phyloP scores from a whole-genome alignment of 2,888 invertebrate species.

The Ramazzottius varieornatus region DNA sequence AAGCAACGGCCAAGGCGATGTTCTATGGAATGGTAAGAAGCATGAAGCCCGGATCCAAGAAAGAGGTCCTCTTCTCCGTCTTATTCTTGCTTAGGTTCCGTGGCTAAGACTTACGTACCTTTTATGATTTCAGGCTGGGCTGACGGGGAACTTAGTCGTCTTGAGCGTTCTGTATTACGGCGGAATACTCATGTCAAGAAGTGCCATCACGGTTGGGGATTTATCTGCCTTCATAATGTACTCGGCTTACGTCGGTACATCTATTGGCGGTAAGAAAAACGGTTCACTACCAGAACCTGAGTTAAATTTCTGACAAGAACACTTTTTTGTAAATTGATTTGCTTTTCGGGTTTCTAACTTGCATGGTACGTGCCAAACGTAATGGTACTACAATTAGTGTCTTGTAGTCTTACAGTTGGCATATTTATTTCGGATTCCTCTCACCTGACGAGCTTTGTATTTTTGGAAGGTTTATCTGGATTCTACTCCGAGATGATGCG shows the following conservation, averaged over 20 bases:
- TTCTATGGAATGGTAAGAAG: conserved; percentile 60
- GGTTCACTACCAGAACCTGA: conserved; percentile 1
- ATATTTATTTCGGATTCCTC: too few relatives aligned
- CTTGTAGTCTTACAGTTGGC: too few relatives aligned
- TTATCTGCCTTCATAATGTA: conserved; percentile 78
- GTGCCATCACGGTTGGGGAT: conserved; percentile 39
- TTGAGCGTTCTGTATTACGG: conserved; percentile 73
- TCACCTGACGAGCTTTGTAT: too few relatives aligned
- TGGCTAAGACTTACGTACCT: too few relatives aligned
- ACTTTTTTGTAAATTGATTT: conserved; percentile 3
- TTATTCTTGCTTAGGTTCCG: too few relatives aligned
- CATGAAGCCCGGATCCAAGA: neutral
- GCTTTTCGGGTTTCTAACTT: conserved; percentile 6
- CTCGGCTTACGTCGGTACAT: conserved; percentile 71
- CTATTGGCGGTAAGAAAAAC: conserved; percentile 38
- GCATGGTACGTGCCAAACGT: too few relatives aligned
- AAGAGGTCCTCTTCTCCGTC: too few relatives aligned
- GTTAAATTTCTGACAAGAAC: conserved; percentile 3
- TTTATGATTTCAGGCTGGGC: conserved; percentile 34
- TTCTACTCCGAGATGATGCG: conserved; percentile 82
- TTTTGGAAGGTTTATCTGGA: conserved; percentile 42
- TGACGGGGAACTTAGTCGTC: conserved; percentile 65
- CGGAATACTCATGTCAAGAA: conserved; percentile 45
- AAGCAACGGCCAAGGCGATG: conserved; percentile 54
- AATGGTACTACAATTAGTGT: too few relatives aligned